Evolutionary conservation across 2,113 vertebrate genomes (phyloP).

Genomic region (Apteryx owenii): DNA sequence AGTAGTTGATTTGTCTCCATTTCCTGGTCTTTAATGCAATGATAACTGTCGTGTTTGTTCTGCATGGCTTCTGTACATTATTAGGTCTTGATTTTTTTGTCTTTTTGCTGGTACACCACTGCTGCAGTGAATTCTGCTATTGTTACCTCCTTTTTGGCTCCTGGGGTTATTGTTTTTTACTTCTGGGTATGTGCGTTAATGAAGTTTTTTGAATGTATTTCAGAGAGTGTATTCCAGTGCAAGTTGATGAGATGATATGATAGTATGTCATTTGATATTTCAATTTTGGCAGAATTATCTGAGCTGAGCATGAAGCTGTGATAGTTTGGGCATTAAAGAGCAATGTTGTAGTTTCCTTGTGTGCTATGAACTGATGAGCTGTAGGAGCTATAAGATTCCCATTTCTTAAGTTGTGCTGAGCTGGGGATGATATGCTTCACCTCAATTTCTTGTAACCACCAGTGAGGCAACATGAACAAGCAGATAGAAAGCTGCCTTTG

Average conservation of each 20-base stretch:
- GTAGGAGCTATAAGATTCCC: background rate
- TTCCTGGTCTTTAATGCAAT: background rate
- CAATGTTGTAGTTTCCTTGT: background rate
- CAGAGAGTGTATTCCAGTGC: background rate
- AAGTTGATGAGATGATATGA: background rate
- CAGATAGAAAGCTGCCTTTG: background rate
- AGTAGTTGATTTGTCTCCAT: background rate
- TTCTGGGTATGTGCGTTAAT: background rate
- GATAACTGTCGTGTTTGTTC: background rate
- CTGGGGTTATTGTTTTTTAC: background rate
- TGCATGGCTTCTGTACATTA: background rate
- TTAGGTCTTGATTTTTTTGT: conserved; percentile 2
- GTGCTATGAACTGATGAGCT: background rate
- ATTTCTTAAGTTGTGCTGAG: background rate
- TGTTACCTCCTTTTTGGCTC: background rate
- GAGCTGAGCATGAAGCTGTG: background rate
- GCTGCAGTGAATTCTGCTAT: background rate
- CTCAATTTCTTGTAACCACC: background rate
- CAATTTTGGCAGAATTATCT: background rate
- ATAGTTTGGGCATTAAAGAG: background rate
- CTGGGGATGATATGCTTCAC: background rate
- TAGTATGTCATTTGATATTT: background rate
- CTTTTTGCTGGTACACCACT: background rate
- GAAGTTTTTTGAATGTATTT: background rate
- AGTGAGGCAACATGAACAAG: background rate